Percentiles rank a stretch among this genome's conserved stretches.
phyloP scores from a whole-genome alignment of 2,888 invertebrate genomes.

The Athalia rosae region DNA sequence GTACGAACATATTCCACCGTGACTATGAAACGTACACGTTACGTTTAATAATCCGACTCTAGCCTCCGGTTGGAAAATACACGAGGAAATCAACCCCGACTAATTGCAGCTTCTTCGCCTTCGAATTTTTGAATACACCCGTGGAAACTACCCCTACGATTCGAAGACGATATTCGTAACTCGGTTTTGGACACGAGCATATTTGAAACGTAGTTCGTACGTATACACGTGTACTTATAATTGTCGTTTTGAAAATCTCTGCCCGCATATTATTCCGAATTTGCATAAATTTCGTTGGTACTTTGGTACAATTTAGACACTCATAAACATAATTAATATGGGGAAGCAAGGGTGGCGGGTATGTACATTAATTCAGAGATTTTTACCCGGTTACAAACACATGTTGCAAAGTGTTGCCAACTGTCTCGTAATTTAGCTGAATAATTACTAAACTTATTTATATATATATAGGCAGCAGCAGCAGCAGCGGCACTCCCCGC shows the following conservation, averaged over 20 bases:
- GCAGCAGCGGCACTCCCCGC: background rate
- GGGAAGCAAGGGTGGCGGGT: slow-evolving; percentile 46
- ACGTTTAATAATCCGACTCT: background rate
- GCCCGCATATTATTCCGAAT: slow-evolving; percentile 47
- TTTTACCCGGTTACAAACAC: slow-evolving; percentile 66
- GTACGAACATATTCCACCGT: background rate
- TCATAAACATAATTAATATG: slow-evolving; percentile 72
- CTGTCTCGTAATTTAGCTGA: slow-evolving; percentile 71
- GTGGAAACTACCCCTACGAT: too few relatives aligned
- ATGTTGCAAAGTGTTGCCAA: slow-evolving; percentile 67
- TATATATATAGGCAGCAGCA: slow-evolving; percentile 17
- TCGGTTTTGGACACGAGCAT: background rate
- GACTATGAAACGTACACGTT: background rate
- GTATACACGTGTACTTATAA: too few relatives aligned
- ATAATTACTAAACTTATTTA: slow-evolving; percentile 72
- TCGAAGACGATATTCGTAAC: background rate
- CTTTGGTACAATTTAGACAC: slow-evolving; percentile 65
- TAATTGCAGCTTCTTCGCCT: background rate
- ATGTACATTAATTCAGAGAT: slow-evolving; percentile 68
- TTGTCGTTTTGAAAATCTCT: slow-evolving; percentile 4
- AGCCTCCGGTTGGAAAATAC: slow-evolving; percentile 35
- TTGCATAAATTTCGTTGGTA: slow-evolving; percentile 61
- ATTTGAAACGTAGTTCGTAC: too few relatives aligned
- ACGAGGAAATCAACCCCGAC: slow-evolving; percentile 14
- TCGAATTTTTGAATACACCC: background rate